Base-by-base conservation (phyloP, 2,888 invertebrate species). In the Diogma glabrata region DNA sequence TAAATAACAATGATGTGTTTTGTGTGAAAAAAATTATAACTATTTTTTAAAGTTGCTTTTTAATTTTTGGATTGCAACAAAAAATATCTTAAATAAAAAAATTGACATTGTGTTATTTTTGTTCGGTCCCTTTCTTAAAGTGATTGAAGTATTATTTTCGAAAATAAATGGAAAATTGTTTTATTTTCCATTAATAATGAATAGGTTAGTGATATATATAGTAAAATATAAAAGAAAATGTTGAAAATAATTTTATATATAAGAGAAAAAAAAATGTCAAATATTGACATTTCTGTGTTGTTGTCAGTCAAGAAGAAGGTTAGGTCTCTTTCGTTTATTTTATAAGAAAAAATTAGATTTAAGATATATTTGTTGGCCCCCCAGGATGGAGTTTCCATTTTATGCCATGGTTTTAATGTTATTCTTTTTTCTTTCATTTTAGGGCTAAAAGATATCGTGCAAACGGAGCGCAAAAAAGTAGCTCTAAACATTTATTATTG, bases 371-470 rank as follows among this genome's bases (percentile, higher is more conserved):
- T 40, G 19, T n/a, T 43, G 38, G n/a, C 43, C 22, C 48, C 47
- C 24, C 22, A 30, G 17, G 20, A 17, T 6, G 30, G 20, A 9
- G 20, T 30, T 9, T 19, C 9, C n/a, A 12, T 22, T 48, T 30
- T 33, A 48, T 22, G 20, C 23, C 30, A 28, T 20, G 5, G 10
- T 19, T 45, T 20, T 20, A 45, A 20, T 3, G 8, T 19, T 22
- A 23, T 49, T 40, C 16, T 33, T 33, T 49, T 14, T 49, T 40
- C 12, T 50, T 45, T 51, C 30, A 30, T 56, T 56, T 50, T 47
- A 56, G 55, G 54, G 47, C 52, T 45, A 54, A 52, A 55, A 50
- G 54, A 47, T 52, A 54, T 45, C 54, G 53, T 49, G 53, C 54
- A 48, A 48, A 22, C 17, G 17, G 48, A 33, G 33, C 19, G 22